These are phyloP conservation scores for Phyllostomus hastatus DNA, from an alignment of 2,113 vertebrate species.

Conservation along the genomic window DNA sequence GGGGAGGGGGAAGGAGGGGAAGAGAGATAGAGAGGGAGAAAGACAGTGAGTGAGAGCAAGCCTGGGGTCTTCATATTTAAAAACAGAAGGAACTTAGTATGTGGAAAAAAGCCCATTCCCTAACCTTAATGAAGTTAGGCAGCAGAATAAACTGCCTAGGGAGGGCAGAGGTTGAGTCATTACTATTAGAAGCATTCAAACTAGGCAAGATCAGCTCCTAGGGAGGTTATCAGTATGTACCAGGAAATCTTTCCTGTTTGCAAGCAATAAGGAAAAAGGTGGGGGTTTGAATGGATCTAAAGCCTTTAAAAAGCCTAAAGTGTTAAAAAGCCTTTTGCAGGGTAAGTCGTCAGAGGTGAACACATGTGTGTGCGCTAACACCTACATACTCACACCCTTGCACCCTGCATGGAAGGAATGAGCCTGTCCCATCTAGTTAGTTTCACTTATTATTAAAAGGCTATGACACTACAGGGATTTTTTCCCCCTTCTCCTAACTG, in stretches of 20 bases:
- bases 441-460: neutral
- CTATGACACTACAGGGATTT: neutral
- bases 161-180: slow-evolving; percentile 38
- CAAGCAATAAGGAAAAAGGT: neutral
- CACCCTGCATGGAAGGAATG: neutral
- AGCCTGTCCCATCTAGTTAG: neutral
- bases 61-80: slow-evolving; percentile 51
- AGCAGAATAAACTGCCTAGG: slow-evolving; percentile 52
- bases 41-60: neutral
- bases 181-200: slow-evolving; percentile 33
- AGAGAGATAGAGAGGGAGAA: neutral
- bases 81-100: slow-evolving; percentile 53
- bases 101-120: slow-evolving; percentile 29
- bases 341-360: neutral
- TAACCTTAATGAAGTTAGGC: slow-evolving; percentile 57
- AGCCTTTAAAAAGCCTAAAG: no score
- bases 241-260: neutral
- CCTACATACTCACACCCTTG: neutral
- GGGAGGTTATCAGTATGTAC: neutral
- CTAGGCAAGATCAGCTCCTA: neutral
- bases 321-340: neutral
- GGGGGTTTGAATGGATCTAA: neutral
- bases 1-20: no score
- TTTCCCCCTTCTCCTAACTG: slow-evolving; percentile 18
- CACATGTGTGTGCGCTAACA: neutral